Evolutionary conservation across 2,797 vertebrate species (phyloP), one percentile per base, ranked within the genome.

Genomic region (Choloepus didactylus): DNA sequence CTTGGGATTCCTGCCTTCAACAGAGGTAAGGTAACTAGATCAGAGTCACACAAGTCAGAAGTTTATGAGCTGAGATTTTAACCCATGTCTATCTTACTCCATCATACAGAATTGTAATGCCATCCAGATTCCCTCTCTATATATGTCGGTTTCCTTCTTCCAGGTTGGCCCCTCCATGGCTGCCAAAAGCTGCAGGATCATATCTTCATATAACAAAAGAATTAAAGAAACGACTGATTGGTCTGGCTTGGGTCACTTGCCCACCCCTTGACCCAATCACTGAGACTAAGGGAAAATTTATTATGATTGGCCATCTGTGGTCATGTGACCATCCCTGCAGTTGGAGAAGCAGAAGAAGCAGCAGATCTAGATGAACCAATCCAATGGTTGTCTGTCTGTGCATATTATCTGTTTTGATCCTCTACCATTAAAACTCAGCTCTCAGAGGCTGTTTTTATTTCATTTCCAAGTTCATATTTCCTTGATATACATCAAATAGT

Each of bases 41-140:
- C 89, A 81, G 35, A 84, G 49, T 93, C 62, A 80, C 64, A 46
- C 16, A 83, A 49, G 7, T 85, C 69, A 6, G 73, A 85, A 75
- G 21, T 69, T 31, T 69, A 67, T 66, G 54, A 95, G 49, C 79
- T 94, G 62, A 86, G 89, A n/a, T 91, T n/a, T 93, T 66, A 51
- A 64, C 56, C 31, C 38, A 29, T 35, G 3, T 81, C 72, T 92
- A 16, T 51, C 64, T 76, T 29, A 85, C 3, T 84, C 38, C 6
- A 54, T 25, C 12, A 60, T 38, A 18, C 7, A 69, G 11, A 25
- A 70, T 9, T 77, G 54, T 49, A 21, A 35, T 38, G 2, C 35
- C 46, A 62, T 38, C 31, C 44, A 87, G 23, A 90, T 70, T 66
- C n/a, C 80, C 19, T 64, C 54, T 59, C 3, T 59, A 5, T 59